A percentile compares a stretch with the other conserved stretches of the same genome.
Evolutionary conservation across 2,888 invertebrate genomes (phyloP).

Genomic region (Coecobrya sp.): DNA sequence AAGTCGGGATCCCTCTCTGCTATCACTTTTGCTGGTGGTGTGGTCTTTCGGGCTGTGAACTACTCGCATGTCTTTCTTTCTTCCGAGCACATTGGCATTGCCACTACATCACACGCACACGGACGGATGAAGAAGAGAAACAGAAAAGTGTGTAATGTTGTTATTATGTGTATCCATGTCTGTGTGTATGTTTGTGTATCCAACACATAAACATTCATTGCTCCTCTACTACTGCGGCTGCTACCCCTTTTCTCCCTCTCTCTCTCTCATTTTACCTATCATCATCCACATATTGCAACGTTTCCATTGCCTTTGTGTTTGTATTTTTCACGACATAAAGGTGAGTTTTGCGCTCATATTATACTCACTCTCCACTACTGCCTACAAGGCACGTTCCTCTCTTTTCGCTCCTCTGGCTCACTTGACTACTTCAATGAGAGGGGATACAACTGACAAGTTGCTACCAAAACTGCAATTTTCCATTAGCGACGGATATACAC

Average conservation of each 20-base stretch:
- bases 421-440: slow-evolving; percentile 44
- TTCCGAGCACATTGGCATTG: neutral
- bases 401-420: slow-evolving; percentile 22
- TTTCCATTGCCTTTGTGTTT: slow-evolving; percentile 14
- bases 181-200: slow-evolving; percentile 44
- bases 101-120: neutral
- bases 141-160: slow-evolving; percentile 20
- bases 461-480: slow-evolving; percentile 63
- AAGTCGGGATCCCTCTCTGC: neutral
- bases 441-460: slow-evolving; percentile 58
- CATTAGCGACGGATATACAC: slow-evolving; percentile 72
- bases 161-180: slow-evolving; percentile 1
- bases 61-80: neutral
- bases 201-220: slow-evolving; percentile 44
- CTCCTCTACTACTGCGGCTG: neutral
- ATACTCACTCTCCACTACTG: slow-evolving; percentile 28
- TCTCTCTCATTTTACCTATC: neutral
- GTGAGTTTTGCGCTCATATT: slow-evolving; percentile 56
- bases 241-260: neutral
- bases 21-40: neutral
- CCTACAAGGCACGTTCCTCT: slow-evolving; percentile 68
- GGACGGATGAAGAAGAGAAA: slow-evolving; percentile 4
- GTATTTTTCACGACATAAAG: slow-evolving; percentile 35
- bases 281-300: slow-evolving; percentile 26
- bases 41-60: neutral